Conservation (phyloP, 2,888 invertebrate species). For the Tenthredo scrophulariae region DNA sequence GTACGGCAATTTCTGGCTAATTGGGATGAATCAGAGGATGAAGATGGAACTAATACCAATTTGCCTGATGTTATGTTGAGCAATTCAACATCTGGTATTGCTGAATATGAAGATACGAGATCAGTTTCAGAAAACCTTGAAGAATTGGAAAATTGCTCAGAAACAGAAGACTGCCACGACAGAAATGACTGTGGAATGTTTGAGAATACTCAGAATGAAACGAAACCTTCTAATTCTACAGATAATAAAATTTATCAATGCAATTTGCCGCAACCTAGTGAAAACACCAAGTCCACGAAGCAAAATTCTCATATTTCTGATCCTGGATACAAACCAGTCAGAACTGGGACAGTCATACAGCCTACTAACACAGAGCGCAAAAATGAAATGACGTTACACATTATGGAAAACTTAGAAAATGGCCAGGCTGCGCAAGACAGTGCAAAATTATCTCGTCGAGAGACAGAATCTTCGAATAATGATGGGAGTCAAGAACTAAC, state of each 20-base stretch:
- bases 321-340: conserved; percentile 21
- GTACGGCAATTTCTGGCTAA: conserved; percentile 76
- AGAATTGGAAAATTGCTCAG: conserved; percentile 41
- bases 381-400: conserved; percentile 74
- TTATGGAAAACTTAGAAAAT: conserved; percentile 73
- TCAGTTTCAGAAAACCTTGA: conserved; percentile 59
- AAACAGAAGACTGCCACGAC: conserved; percentile 24
- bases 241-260: not conserved
- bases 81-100: conserved; percentile 65
- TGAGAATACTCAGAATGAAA: conserved; percentile 50
- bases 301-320: not conserved
- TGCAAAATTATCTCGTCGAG: not conserved
- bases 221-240: conserved; percentile 23
- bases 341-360: conserved; percentile 62
- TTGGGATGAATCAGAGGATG: conserved; percentile 77
- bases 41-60: conserved; percentile 67
- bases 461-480: conserved; percentile 18
- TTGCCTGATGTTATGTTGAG: conserved; percentile 63
- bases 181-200: conserved; percentile 45
- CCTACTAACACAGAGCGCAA: conserved; percentile 68
- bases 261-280: not conserved
- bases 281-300: not conserved
- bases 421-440: conserved; percentile 56
- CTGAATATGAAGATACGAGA: conserved; percentile 67
- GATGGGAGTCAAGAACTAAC: conserved; percentile 8